Percentiles rank a stretch among this genome's conserved stretches.
Conservation (phyloP, 2,797 vertebrate species). For the Astyanax mexicanus region DNA sequence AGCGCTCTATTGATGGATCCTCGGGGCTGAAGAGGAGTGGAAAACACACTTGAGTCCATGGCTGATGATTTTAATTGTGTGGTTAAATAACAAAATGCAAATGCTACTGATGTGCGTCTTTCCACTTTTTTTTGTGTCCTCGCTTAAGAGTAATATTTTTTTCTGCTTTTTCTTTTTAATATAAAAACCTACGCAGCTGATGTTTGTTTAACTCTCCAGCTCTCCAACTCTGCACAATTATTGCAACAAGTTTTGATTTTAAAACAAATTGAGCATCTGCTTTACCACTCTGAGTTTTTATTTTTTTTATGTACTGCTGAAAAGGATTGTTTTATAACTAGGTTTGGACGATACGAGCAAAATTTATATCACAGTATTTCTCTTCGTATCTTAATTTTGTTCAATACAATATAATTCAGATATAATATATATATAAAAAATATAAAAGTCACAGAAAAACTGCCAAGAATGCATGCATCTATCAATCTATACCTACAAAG, state of each 20-base stretch:
- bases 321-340: conserved; percentile 9
- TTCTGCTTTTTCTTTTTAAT: background rate
- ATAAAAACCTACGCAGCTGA: background rate
- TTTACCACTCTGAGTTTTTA: background rate
- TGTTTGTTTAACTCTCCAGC: background rate
- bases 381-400: too few species aligned
- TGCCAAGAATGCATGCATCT: too few species aligned
- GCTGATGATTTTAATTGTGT: conserved; percentile 76
- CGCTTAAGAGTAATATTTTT: conserved; percentile 7
- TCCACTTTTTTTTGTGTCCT: conserved; percentile 61
- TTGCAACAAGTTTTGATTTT: background rate
- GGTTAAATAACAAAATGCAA: conserved; percentile 79
- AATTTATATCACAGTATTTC: too few species aligned
- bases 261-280: background rate
- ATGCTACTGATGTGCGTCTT: conserved; percentile 72
- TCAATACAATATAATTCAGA: too few species aligned
- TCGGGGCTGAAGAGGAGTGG: conserved; percentile 75
- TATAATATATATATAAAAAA: too few species aligned
- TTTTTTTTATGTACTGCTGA: background rate
- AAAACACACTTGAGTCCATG: conserved; percentile 80
- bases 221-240: background rate
- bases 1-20: conserved; percentile 68
- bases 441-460: too few species aligned
- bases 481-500: too few species aligned
- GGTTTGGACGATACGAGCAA: too few species aligned